Evolutionary conservation across 1,140 invertebrate species (phyloP).

Genomic region (Hylaeus anthracinus): DNA sequence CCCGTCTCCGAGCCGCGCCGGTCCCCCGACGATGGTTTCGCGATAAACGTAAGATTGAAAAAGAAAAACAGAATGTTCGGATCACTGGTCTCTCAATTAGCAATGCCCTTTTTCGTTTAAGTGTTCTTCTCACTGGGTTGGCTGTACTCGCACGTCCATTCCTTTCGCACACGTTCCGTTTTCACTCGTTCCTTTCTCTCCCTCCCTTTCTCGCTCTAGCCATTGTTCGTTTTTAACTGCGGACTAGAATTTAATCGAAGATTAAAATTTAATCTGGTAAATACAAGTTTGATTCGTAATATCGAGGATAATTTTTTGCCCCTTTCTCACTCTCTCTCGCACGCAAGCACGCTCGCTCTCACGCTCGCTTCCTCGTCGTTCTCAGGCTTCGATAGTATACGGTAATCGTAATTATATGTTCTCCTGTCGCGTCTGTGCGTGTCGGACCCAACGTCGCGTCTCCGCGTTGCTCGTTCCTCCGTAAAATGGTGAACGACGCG

Average conservation of each 20-base stretch:
- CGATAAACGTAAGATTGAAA: conserved; percentile 62
- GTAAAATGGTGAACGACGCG: too few species aligned
- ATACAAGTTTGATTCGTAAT: conserved; percentile 79
- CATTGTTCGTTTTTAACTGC: conserved; percentile 67
- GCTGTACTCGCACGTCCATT: conserved; percentile 24
- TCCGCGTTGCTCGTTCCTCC: conserved; percentile 3
- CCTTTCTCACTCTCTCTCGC: conserved; percentile 47
- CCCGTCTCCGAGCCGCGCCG: not conserved
- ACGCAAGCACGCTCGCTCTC: conserved; percentile 37
- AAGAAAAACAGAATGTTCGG: conserved; percentile 63
- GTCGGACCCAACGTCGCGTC: conserved; percentile 40
- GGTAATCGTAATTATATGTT: conserved; percentile 54
- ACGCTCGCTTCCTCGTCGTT: conserved; percentile 39
- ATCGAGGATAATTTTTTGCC: conserved; percentile 69
- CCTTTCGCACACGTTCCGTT: not conserved
- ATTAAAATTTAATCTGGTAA: conserved; percentile 80
- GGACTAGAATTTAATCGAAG: conserved; percentile 79
- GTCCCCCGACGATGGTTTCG: conserved; percentile 4
- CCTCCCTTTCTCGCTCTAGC: conserved; percentile 1
- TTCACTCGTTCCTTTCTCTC: not conserved
- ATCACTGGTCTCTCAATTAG: conserved; percentile 74
- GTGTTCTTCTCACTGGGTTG: conserved; percentile 40
- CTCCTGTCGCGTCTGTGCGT: conserved; percentile 22
- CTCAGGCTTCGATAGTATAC: conserved; percentile 62
- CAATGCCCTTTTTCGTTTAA: conserved; percentile 74